Evolutionary conservation across 2,113 vertebrate genomes (phyloP), one percentile per base, ranked within the genome.

Genomic region (Rhinolophus ferrumequinum): DNA sequence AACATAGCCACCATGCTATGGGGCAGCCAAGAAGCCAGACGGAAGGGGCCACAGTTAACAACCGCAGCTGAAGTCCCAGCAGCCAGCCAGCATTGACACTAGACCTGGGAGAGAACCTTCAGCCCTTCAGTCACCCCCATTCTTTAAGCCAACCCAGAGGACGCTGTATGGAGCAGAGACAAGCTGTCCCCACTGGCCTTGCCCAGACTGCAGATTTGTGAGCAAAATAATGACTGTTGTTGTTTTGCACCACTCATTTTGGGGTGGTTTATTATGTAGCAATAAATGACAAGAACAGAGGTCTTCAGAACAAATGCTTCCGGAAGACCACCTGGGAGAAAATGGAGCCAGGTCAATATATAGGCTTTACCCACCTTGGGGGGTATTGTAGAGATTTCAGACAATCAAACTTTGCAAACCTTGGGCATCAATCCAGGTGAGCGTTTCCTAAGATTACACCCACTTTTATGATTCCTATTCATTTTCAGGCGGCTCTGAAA

Each of bases 401-500:
- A 84, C 75, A 50, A 14, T 54, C 84, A 67, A 80, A 64, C 38
- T 21, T 67, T 44, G 30, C 50, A 14, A 73, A 88, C 50, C 35
- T 52, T 64, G 21, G 0, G 47, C 84, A 44, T 56, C 72, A 15
- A 11, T 50, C 47, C 76, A 9, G 60, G 82, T 15, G 21, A 41
- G 58, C 26, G 0, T 67, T 90, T 90, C 66, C 6, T 8, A 44
- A 82, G 81, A 54, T 85, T 94, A 72, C 89, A 91, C 47, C 82
- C 92, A 86, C 82, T 77, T 56, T 58, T 50, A 87, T 4, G 2
- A 96, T 93, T 89, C 80, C 86, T 87, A 14, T 79, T 93, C 92
- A 66, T 94, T 93, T 76, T 88, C 67, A 19, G 16, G 38, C 3
- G 8, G 58, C 88, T 67, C 94, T 88, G 30, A 87, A 93, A 90